Percentiles rank a stretch among this genome's conserved stretches.
These are phyloP conservation scores for Pitta sordida DNA, from an alignment of 2,113 vertebrate genomes.

Conservation along the genomic window DNA sequence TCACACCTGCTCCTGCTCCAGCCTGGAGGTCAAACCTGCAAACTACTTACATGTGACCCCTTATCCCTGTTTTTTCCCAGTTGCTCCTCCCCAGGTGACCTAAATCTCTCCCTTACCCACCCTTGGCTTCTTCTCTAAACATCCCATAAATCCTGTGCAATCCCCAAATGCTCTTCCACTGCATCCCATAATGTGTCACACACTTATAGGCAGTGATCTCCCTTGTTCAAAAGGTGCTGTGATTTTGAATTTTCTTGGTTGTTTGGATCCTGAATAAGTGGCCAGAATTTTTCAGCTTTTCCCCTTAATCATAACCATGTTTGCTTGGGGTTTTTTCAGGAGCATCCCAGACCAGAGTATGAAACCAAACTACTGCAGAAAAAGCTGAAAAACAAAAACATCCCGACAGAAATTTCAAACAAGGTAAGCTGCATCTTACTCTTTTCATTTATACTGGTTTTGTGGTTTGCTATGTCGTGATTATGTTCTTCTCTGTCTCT, in stretches of 20 bases:
- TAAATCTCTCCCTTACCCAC: not conserved
- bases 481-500: not conserved
- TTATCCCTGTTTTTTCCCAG: not conserved
- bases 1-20: not conserved
- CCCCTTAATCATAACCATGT: not conserved
- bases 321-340: conserved; percentile 64
- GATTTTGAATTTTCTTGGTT: not conserved
- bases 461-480: not conserved
- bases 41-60: not conserved
- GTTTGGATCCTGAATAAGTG: not conserved
- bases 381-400: conserved; percentile 77
- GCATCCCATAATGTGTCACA: not conserved
- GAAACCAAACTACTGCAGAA: conserved; percentile 90
- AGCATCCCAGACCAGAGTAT: conserved; percentile 91
- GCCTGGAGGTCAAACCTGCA: not conserved
- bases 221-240: not conserved
- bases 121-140: not conserved
- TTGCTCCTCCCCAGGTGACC: not conserved
- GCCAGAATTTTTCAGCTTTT: not conserved
- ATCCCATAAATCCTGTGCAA: not conserved
- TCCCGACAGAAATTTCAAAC: conserved; percentile 61
- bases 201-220: not conserved
- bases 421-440: conserved; percentile 69
- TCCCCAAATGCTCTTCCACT: not conserved
- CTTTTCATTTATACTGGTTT: not conserved